These are phyloP conservation scores for Synodontis membranacea DNA, from an alignment of 2,113 vertebrate species.

Conservation along the genomic window DNA sequence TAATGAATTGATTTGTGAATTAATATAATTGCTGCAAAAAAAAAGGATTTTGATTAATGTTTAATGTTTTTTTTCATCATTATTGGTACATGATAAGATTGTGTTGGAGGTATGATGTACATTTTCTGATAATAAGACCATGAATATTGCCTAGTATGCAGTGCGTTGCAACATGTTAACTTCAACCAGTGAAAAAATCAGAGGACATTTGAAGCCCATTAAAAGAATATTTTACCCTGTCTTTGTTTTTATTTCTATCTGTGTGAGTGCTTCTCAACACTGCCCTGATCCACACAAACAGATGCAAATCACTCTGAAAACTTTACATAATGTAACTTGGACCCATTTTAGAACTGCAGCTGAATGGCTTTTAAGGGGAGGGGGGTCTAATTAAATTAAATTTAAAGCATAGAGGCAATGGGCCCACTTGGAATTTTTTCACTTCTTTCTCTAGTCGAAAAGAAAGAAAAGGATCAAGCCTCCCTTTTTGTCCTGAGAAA, in stretches of 20 bases:
- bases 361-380: slow-evolving; percentile 87
- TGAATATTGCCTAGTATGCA: background rate
- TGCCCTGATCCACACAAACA: slow-evolving; percentile 85
- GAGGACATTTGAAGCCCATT: slow-evolving; percentile 69
- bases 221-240: slow-evolving; percentile 75
- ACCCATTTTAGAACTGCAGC: slow-evolving; percentile 73
- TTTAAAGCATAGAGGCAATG: slow-evolving; percentile 87
- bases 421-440: slow-evolving; percentile 82
- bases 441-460: slow-evolving; percentile 73
- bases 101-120: background rate
- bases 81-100: background rate
- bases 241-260: slow-evolving; percentile 67
- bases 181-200: slow-evolving; percentile 65
- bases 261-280: slow-evolving; percentile 60
- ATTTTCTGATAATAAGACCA: background rate
- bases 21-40: background rate
- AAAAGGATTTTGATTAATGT: too few relatives aligned
- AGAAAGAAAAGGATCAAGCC: slow-evolving; percentile 74
- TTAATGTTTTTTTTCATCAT: background rate
- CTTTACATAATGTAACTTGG: slow-evolving; percentile 80
- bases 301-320: slow-evolving; percentile 92
- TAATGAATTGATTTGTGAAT: background rate
- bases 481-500: slow-evolving; percentile 72
- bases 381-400: slow-evolving; percentile 88
- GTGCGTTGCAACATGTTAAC: slow-evolving; percentile 51